Evolutionary conservation across 2,797 vertebrate species (phyloP), one percentile per base, ranked within the genome.

Genomic region (Melopsittacus undulatus): DNA sequence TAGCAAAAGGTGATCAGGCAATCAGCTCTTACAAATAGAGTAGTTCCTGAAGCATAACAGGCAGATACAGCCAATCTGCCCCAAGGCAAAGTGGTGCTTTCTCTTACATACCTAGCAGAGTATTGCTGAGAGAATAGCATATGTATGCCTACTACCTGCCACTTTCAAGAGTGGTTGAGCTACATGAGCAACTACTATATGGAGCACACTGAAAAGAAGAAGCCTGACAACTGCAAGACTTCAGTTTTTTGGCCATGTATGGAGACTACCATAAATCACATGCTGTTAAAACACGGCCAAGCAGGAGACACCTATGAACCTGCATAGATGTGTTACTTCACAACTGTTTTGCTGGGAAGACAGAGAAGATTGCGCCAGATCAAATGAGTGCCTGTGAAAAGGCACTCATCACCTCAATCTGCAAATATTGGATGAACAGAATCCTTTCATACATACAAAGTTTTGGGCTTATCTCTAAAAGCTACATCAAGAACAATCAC

Each of bases 311-410:
- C 5, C 8, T 59, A 8, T 5, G 6, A 40, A 91, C 73, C 27
- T 3, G 0, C 21, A 61, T 2, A 20, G 30, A 61, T 3, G 4
- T 2, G 2, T 24, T 34, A 57, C 38, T 54, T 63, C 30, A 38
- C 12, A 80, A 29, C 3, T 5, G 1, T 38, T 59, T 67, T 43
- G 27, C 13, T 43, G n/a, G 5, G 10, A 24, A 86, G 11, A 61
- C 7, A 63, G 42, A 51, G 7, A 81, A 57, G 9, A 29, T 7
- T 20, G 26, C 4, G 46, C 3, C 3, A 69, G 16, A 83, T 7
- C 3, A 83, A 14, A 21, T 8, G 21, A 88, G 4, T 0, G 0
- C 2, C 20, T 46, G 61, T n/a, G 23, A 34, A 73, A 52, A 81
- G 14, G 3, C 13, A 16, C 27, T 77, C 23, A 1, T 23, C 36